Evolutionary conservation across 2,888 invertebrate species (phyloP).

Genomic region (Tenodera sinensis): DNA sequence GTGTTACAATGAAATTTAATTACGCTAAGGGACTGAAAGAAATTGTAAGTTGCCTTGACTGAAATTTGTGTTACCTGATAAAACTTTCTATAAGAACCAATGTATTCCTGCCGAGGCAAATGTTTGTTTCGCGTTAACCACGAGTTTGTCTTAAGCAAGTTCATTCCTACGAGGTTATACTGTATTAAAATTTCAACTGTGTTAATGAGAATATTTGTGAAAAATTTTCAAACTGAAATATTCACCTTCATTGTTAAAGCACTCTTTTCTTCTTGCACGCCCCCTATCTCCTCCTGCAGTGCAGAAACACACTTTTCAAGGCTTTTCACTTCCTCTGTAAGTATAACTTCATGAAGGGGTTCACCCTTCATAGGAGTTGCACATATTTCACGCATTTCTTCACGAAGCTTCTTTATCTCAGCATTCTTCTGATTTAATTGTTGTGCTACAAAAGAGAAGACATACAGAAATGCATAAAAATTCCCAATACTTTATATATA

Average conservation of each 20-base stretch:
- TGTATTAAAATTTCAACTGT: background rate
- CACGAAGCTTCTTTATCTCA: background rate
- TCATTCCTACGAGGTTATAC: too few relatives aligned
- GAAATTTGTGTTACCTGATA: too few relatives aligned
- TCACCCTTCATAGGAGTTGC: background rate
- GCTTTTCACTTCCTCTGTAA: background rate
- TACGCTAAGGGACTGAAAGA: too few relatives aligned
- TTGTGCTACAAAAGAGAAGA: background rate
- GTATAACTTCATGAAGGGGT: background rate
- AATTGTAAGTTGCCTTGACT: too few relatives aligned
- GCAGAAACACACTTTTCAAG: background rate
- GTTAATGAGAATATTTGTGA: background rate
- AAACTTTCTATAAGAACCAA: too few relatives aligned
- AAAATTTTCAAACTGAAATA: background rate
- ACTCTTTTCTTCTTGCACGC: background rate
- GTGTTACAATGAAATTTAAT: too few relatives aligned
- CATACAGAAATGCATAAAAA: background rate
- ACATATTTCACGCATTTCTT: background rate
- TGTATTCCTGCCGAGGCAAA: too few relatives aligned
- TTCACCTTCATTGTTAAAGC: background rate
- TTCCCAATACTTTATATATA: too few relatives aligned
- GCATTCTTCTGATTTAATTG: background rate
- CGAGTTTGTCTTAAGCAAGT: too few relatives aligned
- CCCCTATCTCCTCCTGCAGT: background rate
- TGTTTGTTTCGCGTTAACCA: too few relatives aligned